Conservation (phyloP, 2,888 invertebrate genomes). For the Tipula lateralis region DNA sequence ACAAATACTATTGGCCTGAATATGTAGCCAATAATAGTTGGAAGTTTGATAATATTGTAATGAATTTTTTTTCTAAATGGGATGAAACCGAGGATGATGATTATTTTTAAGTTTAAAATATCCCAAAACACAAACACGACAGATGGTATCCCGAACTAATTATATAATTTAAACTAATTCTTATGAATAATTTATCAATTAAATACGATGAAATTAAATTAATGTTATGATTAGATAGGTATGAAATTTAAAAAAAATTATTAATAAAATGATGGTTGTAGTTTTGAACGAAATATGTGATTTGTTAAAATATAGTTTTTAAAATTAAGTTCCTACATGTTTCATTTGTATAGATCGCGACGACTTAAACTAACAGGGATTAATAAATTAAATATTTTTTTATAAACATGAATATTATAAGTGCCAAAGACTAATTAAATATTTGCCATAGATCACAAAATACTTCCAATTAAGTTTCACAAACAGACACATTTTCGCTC, state of each 20-base stretch:
- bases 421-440: neutral
- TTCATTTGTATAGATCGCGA: neutral
- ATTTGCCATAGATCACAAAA: neutral
- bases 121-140: constrained; percentile 31
- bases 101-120: constrained; percentile 36
- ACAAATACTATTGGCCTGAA: constrained; percentile 58
- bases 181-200: neutral
- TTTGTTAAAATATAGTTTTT: constrained; percentile 9
- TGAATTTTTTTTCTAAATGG: constrained; percentile 58
- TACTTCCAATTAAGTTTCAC: neutral
- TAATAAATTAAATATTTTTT: neutral
- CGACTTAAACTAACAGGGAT: neutral
- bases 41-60: constrained; percentile 59
- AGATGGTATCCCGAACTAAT: neutral
- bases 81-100: constrained; percentile 51
- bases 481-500: neutral
- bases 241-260: neutral
- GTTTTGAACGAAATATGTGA: neutral
- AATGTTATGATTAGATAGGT: neutral
- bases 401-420: neutral
- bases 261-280: neutral
- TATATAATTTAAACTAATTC: neutral
- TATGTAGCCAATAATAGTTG: constrained; percentile 55
- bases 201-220: neutral
- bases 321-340: constrained; percentile 11